These are phyloP conservation scores for Decapterus maruadsi DNA, from an alignment of 2,797 vertebrate genomes.

Conservation along the genomic window DNA sequence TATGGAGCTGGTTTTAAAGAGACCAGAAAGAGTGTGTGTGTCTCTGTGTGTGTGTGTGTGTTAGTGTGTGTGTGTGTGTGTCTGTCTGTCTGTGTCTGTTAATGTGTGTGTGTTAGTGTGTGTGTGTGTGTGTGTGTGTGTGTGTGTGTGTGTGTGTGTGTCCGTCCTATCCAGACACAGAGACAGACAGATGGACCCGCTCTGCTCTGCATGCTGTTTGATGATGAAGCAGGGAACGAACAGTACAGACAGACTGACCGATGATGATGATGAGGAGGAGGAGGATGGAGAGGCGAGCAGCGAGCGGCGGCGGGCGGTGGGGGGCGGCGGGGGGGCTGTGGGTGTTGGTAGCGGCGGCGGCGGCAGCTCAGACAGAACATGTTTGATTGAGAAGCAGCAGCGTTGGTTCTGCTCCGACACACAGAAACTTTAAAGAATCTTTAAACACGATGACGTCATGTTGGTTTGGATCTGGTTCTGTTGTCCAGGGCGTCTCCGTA, in stretches of 20 bases:
- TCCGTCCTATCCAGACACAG: slow-evolving; percentile 49
- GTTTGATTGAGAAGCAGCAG: slow-evolving; percentile 15
- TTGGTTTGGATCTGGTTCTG: too few relatives aligned
- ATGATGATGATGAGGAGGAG: slow-evolving; percentile 9
- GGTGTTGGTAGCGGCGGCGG: too few relatives aligned
- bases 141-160: slow-evolving; percentile 30
- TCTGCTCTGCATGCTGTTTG: slow-evolving; percentile 63
- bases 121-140: slow-evolving; percentile 39
- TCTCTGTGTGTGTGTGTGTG: too few relatives aligned
- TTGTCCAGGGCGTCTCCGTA: too few relatives aligned
- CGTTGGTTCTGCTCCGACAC: neutral
- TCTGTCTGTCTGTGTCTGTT: too few relatives aligned
- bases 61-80: too few relatives aligned
- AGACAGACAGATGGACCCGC: slow-evolving; percentile 75
- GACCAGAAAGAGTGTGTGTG: too few relatives aligned
- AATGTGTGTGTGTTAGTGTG: slow-evolving; percentile 2
- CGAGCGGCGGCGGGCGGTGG: too few relatives aligned
- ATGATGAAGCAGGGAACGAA: slow-evolving; percentile 44
- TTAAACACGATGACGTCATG: too few relatives aligned
- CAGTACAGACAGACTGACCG: slow-evolving; percentile 41
- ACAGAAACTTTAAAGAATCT: too few relatives aligned
- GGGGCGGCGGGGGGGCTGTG: too few relatives aligned
- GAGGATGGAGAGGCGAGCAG: neutral
- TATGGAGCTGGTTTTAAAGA: slow-evolving; percentile 63
- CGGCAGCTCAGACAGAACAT: neutral